Conservation (phyloP, 2,888 invertebrate species). For the Fabriciana adippe region DNA sequence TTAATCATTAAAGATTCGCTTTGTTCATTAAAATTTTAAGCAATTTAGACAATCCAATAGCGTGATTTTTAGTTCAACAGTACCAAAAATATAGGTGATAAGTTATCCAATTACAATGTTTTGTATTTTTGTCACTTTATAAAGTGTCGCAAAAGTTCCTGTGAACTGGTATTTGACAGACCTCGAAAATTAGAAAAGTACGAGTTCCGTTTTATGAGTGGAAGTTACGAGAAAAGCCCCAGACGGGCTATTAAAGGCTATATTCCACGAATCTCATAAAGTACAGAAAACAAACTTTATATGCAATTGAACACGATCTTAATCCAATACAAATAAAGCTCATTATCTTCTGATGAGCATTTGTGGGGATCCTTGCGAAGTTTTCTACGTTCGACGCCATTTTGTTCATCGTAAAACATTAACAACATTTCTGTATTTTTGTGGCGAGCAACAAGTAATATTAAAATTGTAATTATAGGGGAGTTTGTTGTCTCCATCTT, state of each 20-base stretch:
- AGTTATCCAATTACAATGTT: slow-evolving; percentile 10
- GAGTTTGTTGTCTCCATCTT: slow-evolving; percentile 40
- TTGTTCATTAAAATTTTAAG: too few species aligned
- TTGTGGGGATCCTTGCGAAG: slow-evolving; percentile 47
- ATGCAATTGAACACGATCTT: slow-evolving; percentile 45
- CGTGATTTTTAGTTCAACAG: too few species aligned
- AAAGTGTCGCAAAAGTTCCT: slow-evolving; percentile 30
- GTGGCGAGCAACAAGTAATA: slow-evolving; percentile 72
- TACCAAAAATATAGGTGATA: background rate
- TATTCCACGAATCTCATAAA: slow-evolving; percentile 67
- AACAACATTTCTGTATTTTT: slow-evolving; percentile 69
- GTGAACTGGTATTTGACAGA: slow-evolving; percentile 37
- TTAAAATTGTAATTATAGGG: slow-evolving; percentile 69
- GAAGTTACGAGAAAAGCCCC: slow-evolving; percentile 67
- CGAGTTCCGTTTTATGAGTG: slow-evolving; percentile 63
- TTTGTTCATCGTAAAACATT: slow-evolving; percentile 77
- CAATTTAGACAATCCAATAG: too few species aligned
- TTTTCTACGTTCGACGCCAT: slow-evolving; percentile 62
- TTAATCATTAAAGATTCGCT: too few species aligned
- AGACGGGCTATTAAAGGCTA: slow-evolving; percentile 72
- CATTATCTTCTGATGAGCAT: slow-evolving; percentile 45
- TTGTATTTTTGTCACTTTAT: slow-evolving; percentile 18
- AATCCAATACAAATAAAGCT: slow-evolving; percentile 45
- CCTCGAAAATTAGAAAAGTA: slow-evolving; percentile 39
- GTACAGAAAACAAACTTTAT: slow-evolving; percentile 54